Evolutionary conservation across 2,888 invertebrate genomes (phyloP), one percentile per base, ranked within the genome.

Genomic region (Linnaemya vulpina): DNA sequence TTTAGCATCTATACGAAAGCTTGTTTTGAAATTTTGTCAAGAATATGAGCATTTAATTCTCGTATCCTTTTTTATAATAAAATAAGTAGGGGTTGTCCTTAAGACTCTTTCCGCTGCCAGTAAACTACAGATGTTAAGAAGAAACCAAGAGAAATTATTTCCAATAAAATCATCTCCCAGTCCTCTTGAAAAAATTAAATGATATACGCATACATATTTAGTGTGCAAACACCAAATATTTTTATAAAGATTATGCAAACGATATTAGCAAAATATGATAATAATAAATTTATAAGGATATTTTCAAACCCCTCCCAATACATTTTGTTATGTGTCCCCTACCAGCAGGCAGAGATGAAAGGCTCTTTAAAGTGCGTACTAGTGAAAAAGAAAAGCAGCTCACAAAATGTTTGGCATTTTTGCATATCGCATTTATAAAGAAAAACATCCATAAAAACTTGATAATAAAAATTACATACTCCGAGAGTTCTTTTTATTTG

Each of bases 341-440:
- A 35, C n/a, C 58, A 11, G 5, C 8, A 17, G 1, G 7, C 3
- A 15, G 0, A 8, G 40, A 62, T 62, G 8, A 60, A 51, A 68
- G 67, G 78, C 49, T 71, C 40, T 55, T 75, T n/a, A 15, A 10
- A 51, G 20, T 55, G 55, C 38, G 65, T 77, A 43, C 25, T 25
- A 43, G 20, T 38, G 30, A 60, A 38, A 58, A 8, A 49, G n/a
- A n/a, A n/a, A 20, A 46, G 58, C 0, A 15, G 43, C 11, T 46
- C 9, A 49, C 49, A 70, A 79, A 75, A 79, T 76, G 49, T 80
- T 67, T 86, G 83, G 75, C 75, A 83, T 83, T 86, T 80, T 86
- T 83, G 79, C 79, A 86, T 83, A 80, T 80, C 76, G 76, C 60
- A 30, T 74, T 76, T 68, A 76, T 79, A 76, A 83, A 68, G 63